Evolutionary conservation across 1,140 invertebrate genomes (phyloP), one percentile per base, ranked within the genome.

Genomic region (Sitodiplosis mosellana): DNA sequence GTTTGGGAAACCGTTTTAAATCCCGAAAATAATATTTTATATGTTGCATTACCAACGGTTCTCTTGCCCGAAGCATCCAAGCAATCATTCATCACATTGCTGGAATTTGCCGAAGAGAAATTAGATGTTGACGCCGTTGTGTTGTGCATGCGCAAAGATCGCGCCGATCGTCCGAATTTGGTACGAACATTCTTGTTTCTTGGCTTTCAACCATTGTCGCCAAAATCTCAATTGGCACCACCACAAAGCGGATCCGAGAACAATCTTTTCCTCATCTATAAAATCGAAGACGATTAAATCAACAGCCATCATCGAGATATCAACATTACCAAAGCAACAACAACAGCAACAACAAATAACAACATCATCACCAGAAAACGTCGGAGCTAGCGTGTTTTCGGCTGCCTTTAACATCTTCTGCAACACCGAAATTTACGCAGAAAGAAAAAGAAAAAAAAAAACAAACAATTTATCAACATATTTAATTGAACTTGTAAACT

Each of bases 161-260:
- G 88, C 43, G 60, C 74, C 34, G 88, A 96, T 67, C 75, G 85
- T 68, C 80, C 81, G 34, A 78, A 80, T 53, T 71, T 95, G 48
- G 79, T 96, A 47, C 80, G 89, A 57, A 90, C 88, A 45, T 96
- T 97, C 76, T 92, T 93, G 82, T 95, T 93, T 69, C 77, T 96
- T 69, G 91, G 91, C 42, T 96, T 97, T 69, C 75, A 78, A 52
- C 74, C 84, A 41, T 69, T 94, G 52, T 74, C 84, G 37, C 88
- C 91, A 44, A 83, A 78, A 55, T 83, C 88, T 47, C 71, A 75
- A n/a, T 67, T 87, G 54, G 58, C 72, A 67, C 55, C 69, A 64
- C 59, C 73, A 74, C 55, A 69, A 74, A 57, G 69, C 69, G 54
- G 57, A 45, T 54, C 61, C 53, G 56, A 58, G 8, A 59, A 63